Percentiles rank a stretch among this genome's conserved stretches.
Evolutionary conservation across 2,113 vertebrate species (phyloP).

Genomic region (Larimichthys crocea): DNA sequence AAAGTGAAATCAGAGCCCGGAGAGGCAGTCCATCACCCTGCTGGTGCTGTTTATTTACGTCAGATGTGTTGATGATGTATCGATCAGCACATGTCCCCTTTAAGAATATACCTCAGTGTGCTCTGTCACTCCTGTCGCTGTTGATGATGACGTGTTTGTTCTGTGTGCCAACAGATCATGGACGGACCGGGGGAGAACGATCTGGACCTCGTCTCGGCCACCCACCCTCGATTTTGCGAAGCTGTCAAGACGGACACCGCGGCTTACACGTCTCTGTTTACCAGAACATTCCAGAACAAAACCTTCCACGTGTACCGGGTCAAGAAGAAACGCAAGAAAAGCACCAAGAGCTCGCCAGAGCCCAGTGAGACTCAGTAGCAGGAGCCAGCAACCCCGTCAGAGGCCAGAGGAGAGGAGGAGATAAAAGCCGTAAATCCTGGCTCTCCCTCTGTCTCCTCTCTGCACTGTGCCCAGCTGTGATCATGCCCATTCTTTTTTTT

Average conservation of each 20-base stretch:
- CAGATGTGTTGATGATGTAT: neutral
- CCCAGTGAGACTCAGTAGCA: conserved; percentile 42
- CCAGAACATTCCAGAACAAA: conserved; percentile 93
- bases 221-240: conserved; percentile 94
- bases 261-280: conserved; percentile 86
- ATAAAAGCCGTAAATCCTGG: conserved; percentile 33
- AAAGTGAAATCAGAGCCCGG: conserved; percentile 21
- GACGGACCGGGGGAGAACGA: conserved; percentile 93
- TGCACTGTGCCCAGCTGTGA: conserved; percentile 44
- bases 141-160: neutral
- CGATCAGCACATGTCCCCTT: neutral
- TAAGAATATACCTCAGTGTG: neutral
- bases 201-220: conserved; percentile 85
- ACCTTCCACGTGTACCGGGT: conserved; percentile 95
- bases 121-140: neutral
- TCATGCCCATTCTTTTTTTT: conserved; percentile 40
- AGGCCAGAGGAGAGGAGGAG: conserved; percentile 31
- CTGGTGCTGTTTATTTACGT: neutral
- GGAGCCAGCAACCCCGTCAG: conserved; percentile 1
- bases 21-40: conserved; percentile 17
- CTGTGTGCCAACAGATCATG: conserved; percentile 87
- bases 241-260: conserved; percentile 88
- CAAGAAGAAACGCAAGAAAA: conserved; percentile 82
- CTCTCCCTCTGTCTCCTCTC: conserved; percentile 47
- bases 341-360: conserved; percentile 51